Percentiles rank a stretch among this genome's conserved stretches.
Conservation (phyloP, 2,888 invertebrate species). For the Mythimna lalbum region DNA sequence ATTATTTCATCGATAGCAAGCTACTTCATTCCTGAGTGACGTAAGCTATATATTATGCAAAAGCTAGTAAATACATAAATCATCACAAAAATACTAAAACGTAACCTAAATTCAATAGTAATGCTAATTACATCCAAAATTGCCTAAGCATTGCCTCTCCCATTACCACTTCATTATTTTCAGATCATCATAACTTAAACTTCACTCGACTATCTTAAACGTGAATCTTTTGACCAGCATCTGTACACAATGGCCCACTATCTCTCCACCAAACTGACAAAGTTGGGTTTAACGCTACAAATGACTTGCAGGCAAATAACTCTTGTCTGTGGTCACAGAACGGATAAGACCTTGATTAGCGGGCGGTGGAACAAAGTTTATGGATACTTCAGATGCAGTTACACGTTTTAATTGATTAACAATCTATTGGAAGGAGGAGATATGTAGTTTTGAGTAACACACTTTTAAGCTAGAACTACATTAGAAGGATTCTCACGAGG, state of each 20-base stretch:
- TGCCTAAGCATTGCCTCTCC: neutral
- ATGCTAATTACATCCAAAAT: neutral
- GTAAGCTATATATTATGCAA: too few species aligned
- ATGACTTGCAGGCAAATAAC: slow-evolving; percentile 52
- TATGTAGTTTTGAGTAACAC: neutral
- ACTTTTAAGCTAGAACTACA: too few species aligned
- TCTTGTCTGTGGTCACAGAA: slow-evolving; percentile 52
- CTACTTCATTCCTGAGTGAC: too few species aligned
- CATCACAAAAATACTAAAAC: neutral
- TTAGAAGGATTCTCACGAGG: too few species aligned
- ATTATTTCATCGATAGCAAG: too few species aligned
- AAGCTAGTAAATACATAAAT: too few species aligned
- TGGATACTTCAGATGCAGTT: slow-evolving; percentile 42
- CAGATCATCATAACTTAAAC: slow-evolving; percentile 16
- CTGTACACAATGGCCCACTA: slow-evolving; percentile 43
- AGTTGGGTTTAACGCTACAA: slow-evolving; percentile 52
- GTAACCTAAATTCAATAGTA: neutral
- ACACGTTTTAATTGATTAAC: slow-evolving; percentile 29
- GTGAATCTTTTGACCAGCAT: slow-evolving; percentile 44
- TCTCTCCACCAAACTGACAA: slow-evolving; percentile 46
- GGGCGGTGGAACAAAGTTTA: slow-evolving; percentile 29
- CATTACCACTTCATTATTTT: slow-evolving; percentile 17
- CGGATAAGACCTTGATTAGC: slow-evolving; percentile 54
- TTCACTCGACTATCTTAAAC: slow-evolving; percentile 27
- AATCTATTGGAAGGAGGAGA: slow-evolving; percentile 11